phyloP scores from a whole-genome alignment of 2,797 vertebrate genomes.

The Microcaecilia unicolor region DNA sequence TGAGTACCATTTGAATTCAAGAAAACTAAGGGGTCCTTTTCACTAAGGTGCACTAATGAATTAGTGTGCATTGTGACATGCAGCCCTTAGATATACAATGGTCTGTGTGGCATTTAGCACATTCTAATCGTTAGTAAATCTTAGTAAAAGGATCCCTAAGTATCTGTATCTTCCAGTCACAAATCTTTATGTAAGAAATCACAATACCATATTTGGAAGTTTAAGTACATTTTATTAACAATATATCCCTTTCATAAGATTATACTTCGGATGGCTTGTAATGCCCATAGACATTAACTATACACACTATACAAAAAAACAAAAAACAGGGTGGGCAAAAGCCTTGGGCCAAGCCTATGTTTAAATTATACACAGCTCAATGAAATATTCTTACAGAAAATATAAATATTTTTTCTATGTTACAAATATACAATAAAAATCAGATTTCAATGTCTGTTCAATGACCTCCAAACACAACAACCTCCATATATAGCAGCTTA shows the following conservation, averaged over 20 bases:
- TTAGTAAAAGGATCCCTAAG: no score
- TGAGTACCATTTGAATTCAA: no score
- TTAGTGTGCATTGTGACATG: no score
- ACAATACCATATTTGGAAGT: conserved; percentile 30
- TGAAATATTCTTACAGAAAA: conserved; percentile 88
- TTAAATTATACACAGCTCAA: conserved; percentile 85
- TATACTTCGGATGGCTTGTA: conserved; percentile 82
- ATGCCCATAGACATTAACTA: conserved; percentile 83
- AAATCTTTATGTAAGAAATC: conserved; percentile 18
- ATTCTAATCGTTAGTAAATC: no score
- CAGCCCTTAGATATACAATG: no score
- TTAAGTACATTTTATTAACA: conserved; percentile 89
- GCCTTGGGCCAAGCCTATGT: conserved; percentile 55
- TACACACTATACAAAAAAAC: conserved; percentile 80
- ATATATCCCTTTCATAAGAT: conserved; percentile 92
- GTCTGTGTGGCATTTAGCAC: no score
- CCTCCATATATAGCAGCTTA: conserved; percentile 87
- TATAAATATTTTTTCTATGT: conserved; percentile 96
- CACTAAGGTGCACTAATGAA: no score
- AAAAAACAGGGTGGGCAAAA: conserved; percentile 68
- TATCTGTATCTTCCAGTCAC: neutral
- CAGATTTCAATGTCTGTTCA: conserved; percentile 78
- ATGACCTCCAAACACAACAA: conserved; percentile 85
- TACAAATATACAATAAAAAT: conserved; percentile 97
- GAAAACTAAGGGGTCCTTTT: no score